Evolutionary conservation across 1,140 invertebrate genomes (phyloP), one percentile per base, ranked within the genome.

Genomic region (Babylonia areolata): DNA sequence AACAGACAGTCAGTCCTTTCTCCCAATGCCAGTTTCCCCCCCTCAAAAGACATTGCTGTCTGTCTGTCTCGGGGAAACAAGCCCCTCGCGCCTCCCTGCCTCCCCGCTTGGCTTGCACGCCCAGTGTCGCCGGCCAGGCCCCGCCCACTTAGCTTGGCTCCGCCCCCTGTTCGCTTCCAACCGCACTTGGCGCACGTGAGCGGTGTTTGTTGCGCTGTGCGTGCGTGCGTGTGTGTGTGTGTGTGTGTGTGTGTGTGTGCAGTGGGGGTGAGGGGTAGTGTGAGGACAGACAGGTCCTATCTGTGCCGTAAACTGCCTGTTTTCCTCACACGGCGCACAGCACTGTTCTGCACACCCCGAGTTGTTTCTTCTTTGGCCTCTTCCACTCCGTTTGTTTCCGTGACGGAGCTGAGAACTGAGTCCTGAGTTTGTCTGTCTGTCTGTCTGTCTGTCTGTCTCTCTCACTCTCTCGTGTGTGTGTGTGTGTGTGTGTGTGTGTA

Each of bases 11-110:
- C 46, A 28, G 20, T 20, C 17, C 9, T 39, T 77, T 77, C 35
- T 77, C 37, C 20, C 75, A 77, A 37, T 77, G 75, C 20, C 58
- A 64, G 75, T 77, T 77, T 77, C 75, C 75, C 33, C n/a, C n/a
- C n/a, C n/a, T n/a, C n/a, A n/a, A 17, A 42, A 77, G 20, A 73
- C 71, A 77, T 77, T 77, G 75, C 75, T 77, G 75, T 77, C 75
- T 20, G 75, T 77, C 75, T 40, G 15, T 11, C n/a, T 6, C 1
- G 37, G 11, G 35, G 35, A 33, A 40, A 40, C 75, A 77, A 77
- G 75, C 75, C 71, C 35, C 75, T 40, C 75, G 75, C 75, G 23
- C 35, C 20, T 37, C 75, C 28, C 31, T 40, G 28, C 40, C 37
- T 37, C 40, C 35, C n/a, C n/a, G n/a, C n/a, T n/a, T n/a, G n/a